phyloP scores from a whole-genome alignment of 2,797 vertebrate species.

The Arremon brunneinucha region DNA sequence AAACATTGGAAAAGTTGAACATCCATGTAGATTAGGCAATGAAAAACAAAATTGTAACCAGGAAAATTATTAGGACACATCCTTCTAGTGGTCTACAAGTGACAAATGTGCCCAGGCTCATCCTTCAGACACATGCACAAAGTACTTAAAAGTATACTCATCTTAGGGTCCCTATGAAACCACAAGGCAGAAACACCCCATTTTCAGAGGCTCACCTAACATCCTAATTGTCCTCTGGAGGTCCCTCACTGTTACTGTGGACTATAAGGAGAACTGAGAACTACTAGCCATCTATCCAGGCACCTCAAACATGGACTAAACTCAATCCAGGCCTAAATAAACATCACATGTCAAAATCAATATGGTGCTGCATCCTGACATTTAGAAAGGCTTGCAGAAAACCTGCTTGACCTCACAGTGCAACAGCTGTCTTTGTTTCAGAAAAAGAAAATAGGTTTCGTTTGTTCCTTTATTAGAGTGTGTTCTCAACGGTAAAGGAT shows the following conservation, averaged over 20 bases:
- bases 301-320: neutral
- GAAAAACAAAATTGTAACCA: neutral
- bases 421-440: neutral
- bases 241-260: neutral
- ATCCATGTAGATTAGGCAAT: neutral
- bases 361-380: neutral
- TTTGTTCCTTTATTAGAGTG: neutral
- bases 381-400: neutral
- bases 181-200: neutral
- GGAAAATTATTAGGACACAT: neutral
- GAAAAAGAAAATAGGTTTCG: neutral
- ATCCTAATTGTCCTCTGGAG: neutral
- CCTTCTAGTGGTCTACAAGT: neutral
- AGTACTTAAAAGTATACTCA: neutral
- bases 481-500: neutral
- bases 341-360: neutral
- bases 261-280: neutral
- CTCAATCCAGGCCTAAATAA: neutral
- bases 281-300: neutral
- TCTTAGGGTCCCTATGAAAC: neutral
- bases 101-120: neutral
- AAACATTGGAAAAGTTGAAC: neutral
- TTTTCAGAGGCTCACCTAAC: neutral
- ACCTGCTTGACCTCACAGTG: neutral
- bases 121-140: neutral